phyloP scores from a whole-genome alignment of 2,888 invertebrate genomes.

The Hartigia nigra region DNA sequence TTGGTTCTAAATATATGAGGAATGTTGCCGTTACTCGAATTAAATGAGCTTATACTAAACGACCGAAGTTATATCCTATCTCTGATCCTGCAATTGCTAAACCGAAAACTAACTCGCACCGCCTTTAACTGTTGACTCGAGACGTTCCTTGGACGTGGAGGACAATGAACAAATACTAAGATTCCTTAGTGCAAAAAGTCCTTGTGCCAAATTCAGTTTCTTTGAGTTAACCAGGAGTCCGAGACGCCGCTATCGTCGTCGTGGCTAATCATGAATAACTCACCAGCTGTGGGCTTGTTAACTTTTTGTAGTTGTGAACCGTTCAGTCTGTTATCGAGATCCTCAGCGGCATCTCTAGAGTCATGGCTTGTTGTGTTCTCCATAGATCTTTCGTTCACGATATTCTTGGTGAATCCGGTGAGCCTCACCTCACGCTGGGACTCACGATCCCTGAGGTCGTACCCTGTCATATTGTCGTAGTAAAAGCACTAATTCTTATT shows the following conservation, averaged over 20 bases:
- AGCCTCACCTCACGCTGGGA: slow-evolving; percentile 52
- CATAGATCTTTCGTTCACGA: background rate
- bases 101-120: background rate
- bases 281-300: slow-evolving; percentile 38
- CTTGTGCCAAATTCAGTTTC: slow-evolving; percentile 1
- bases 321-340: slow-evolving; percentile 11
- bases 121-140: background rate
- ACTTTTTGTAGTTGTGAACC: slow-evolving; percentile 23
- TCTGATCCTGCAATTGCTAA: background rate
- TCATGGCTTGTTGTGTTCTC: background rate
- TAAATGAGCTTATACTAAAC: background rate
- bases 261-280: slow-evolving; percentile 24
- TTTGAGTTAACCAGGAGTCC: slow-evolving; percentile 11
- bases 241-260: slow-evolving; percentile 1
- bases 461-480: slow-evolving; percentile 46
- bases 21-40: background rate
- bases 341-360: background rate
- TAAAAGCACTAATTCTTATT: background rate
- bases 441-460: slow-evolving; percentile 54
- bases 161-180: background rate
- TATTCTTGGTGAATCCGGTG: slow-evolving; percentile 48
- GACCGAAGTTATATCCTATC: background rate
- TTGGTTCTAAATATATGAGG: background rate
- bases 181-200: background rate
- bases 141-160: background rate